Evolutionary conservation across 2,888 invertebrate species (phyloP), one percentile per base, ranked within the genome.

Genomic region (Mayetiola destructor): DNA sequence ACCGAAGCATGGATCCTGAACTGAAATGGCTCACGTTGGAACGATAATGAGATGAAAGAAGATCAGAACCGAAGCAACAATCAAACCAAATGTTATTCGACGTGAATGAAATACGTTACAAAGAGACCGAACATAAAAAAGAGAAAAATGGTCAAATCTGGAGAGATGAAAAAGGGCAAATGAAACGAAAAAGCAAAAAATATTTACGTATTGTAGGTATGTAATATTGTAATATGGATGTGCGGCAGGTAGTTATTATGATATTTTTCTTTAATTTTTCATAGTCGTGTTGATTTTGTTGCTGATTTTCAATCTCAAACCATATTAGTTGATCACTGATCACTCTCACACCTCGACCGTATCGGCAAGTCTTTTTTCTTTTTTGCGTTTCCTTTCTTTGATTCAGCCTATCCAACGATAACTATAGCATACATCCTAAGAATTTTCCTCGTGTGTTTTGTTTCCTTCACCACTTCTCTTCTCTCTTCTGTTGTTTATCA

Each of bases 221-320:
- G 30, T 20, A 53, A 53, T 53, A 53, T 32, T 32, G 12, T 32
- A 32, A 9, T 32, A 32, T 30, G 30, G 30, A 30, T 53, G 30
- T 53, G 53, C 53, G 53, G 53, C 53, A 53, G 53, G 53, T 53
- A 53, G 53, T 53, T 53, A 53, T 53, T 53, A 53, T 20, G 53
- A 12, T 30, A 5, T 32, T 53, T 53, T 30, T 52, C 30, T 30
- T 42, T 48, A 27, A 27, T 27, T 48, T n/a, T 16, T 48, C 48
- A 48, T 27, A 27, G 14, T 42, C 27, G 27, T 48, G 48, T 48
- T 48, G 48, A 48, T 48, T 27, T 48, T 48, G 48, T 48, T 48
- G 48, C 48, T 48, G 48, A 48, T 48, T 48, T 48, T 48, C 48
- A 48, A 48, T 48, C 48, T 48, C 48, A 16, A 27, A 48, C 23